Conservation (phyloP, 1,140 invertebrate species). For the Acromyrmex heyeri region DNA sequence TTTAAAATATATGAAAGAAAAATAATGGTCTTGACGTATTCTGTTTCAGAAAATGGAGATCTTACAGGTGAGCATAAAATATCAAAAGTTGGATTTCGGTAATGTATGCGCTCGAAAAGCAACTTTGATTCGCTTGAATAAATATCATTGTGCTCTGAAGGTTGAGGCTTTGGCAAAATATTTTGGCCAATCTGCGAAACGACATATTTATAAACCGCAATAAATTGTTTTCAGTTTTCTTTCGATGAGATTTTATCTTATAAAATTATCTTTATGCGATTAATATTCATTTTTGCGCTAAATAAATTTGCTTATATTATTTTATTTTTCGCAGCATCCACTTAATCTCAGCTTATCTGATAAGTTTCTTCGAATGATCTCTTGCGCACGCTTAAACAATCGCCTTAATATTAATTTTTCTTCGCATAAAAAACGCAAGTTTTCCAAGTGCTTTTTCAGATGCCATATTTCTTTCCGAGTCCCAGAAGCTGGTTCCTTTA, state of each 20-base stretch:
- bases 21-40: slow-evolving; percentile 18
- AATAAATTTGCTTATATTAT: slow-evolving; percentile 25
- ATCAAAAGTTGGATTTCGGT: slow-evolving; percentile 27
- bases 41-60: slow-evolving; percentile 80
- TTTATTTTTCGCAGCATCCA: slow-evolving; percentile 28
- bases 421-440: slow-evolving; percentile 10
- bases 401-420: slow-evolving; percentile 19
- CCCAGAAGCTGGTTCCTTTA: slow-evolving; percentile 65
- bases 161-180: slow-evolving; percentile 35
- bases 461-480: background rate
- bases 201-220: slow-evolving; percentile 11
- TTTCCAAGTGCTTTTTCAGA: slow-evolving; percentile 13
- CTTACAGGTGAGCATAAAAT: slow-evolving; percentile 74
- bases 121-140: slow-evolving; percentile 20
- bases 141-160: slow-evolving; percentile 27
- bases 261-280: slow-evolving; percentile 6
- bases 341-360: slow-evolving; percentile 29
- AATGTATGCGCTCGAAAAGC: slow-evolving; percentile 72
- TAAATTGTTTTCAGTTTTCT: slow-evolving; percentile 36
- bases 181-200: background rate
- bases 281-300: background rate
- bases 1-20: background rate
- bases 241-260: slow-evolving; percentile 13
- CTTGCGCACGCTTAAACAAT: slow-evolving; percentile 9
- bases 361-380: slow-evolving; percentile 56